Conservation (phyloP, 2,888 invertebrate genomes). For the Drosophila buzzatii region DNA sequence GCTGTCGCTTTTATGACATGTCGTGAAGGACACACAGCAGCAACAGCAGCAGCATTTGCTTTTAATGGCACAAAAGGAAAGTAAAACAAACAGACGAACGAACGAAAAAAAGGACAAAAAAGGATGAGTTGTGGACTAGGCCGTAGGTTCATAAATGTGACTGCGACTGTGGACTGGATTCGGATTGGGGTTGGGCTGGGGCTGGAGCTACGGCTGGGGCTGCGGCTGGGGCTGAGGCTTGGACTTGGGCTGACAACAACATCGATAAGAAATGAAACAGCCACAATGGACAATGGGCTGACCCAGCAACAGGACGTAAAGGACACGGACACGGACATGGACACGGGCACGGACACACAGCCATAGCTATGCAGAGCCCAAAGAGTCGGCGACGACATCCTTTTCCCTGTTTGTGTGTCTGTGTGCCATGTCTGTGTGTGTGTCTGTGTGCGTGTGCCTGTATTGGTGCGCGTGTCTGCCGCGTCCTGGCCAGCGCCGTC, state of each 20-base stretch:
- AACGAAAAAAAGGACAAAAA: slow-evolving; percentile 26
- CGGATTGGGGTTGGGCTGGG: background rate
- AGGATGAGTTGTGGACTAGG: slow-evolving; percentile 50
- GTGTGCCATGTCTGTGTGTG: slow-evolving; percentile 21
- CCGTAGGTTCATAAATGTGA: slow-evolving; percentile 44
- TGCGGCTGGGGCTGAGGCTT: background rate
- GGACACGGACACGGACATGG: slow-evolving; percentile 19
- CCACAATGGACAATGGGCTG: slow-evolving; percentile 73
- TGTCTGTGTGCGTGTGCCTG: slow-evolving; percentile 40
- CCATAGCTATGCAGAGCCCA: background rate
- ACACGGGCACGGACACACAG: slow-evolving; percentile 8
- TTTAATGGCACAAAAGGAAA: slow-evolving; percentile 56
- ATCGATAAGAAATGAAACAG: slow-evolving; percentile 71
- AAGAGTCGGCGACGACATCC: slow-evolving; percentile 71
- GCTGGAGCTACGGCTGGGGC: background rate
- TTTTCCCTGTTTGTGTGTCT: slow-evolving; percentile 71
- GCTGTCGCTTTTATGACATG: slow-evolving; percentile 67
- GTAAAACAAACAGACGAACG: slow-evolving; percentile 23
- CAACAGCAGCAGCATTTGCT: slow-evolving; percentile 39
- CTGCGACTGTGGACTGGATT: background rate
- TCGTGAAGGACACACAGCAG: slow-evolving; percentile 63
- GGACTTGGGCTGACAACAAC: slow-evolving; percentile 19
- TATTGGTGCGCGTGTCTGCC: slow-evolving; percentile 80
- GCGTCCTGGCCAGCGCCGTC: slow-evolving; percentile 47
- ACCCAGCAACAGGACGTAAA: slow-evolving; percentile 53